These are phyloP conservation scores for Stichodactyla helianthus DNA, from an alignment of 64 coral and sea anemone genomes.

Conservation along the genomic window DNA sequence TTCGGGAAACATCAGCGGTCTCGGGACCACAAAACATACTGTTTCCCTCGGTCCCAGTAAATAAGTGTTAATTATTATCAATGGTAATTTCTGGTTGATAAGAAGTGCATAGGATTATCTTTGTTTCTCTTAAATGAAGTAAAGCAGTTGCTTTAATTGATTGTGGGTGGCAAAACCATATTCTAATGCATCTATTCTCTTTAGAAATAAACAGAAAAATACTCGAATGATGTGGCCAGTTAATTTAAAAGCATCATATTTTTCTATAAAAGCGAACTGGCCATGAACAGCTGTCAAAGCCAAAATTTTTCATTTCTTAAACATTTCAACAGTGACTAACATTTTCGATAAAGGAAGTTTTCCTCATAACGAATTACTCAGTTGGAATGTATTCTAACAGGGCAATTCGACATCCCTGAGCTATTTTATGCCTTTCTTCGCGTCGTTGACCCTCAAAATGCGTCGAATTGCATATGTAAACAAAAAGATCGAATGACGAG, in stretches of 20 bases:
- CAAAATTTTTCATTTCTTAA: not conserved
- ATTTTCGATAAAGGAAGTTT: not conserved
- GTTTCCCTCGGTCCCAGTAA: no score
- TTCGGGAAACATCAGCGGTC: no score
- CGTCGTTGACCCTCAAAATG: not conserved
- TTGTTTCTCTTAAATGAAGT: no score
- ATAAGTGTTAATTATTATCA: no score
- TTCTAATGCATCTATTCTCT: not conserved
- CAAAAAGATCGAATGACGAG: conserved; percentile 14
- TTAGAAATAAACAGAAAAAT: not conserved
- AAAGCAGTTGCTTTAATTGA: no score
- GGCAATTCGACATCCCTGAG: not conserved
- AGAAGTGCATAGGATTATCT: no score
- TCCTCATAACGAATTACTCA: not conserved
- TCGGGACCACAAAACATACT: no score
- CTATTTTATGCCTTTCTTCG: not conserved
- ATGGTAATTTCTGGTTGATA: no score
- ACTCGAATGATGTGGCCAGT: not conserved
- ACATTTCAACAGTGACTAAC: no score
- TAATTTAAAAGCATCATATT: not conserved
- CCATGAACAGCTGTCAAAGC: not conserved
- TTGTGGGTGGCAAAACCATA: not conserved
- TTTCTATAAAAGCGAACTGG: not conserved
- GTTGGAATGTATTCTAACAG: not conserved
- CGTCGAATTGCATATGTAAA: not conserved